These are phyloP conservation scores for Drepana arcuata DNA, from an alignment of 1,140 invertebrate genomes.

Conservation along the genomic window DNA sequence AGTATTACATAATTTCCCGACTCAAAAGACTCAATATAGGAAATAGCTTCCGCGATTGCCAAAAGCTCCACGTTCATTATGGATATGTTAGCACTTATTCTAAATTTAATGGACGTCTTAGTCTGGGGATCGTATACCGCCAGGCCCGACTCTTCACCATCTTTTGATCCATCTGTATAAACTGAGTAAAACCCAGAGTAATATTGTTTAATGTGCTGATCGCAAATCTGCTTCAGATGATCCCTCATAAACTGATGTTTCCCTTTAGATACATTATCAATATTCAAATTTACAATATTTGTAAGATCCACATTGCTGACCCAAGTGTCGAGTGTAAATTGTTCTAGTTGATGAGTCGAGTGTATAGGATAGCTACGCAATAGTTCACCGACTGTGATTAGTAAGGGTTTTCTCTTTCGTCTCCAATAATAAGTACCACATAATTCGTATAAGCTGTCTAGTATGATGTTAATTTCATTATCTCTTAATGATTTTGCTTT, in stretches of 20 bases:
- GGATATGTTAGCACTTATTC: slow-evolving; percentile 1
- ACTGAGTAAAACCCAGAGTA: background rate
- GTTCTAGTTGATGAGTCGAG: background rate
- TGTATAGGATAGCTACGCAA: too few species aligned
- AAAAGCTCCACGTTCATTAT: slow-evolving; percentile 11
- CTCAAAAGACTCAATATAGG: slow-evolving; percentile 3
- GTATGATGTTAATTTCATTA: background rate
- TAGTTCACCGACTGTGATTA: background rate
- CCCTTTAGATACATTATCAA: background rate
- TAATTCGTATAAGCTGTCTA: background rate
- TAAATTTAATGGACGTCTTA: background rate
- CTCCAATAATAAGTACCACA: background rate
- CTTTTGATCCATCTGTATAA: slow-evolving; percentile 1
- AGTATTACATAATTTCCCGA: slow-evolving; percentile 6
- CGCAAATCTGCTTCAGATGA: background rate
- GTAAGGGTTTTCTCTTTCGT: background rate
- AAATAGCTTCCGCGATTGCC: slow-evolving; percentile 11
- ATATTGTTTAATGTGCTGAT: background rate
- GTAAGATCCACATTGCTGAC: background rate
- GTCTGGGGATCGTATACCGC: slow-evolving; percentile 1
- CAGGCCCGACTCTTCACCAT: background rate
- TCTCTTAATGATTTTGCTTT: background rate
- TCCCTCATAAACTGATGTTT: background rate
- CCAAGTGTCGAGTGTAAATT: slow-evolving; percentile 3
- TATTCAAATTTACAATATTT: background rate